phyloP scores from a whole-genome alignment of 1,140 invertebrate species.

The Patella vulgata region DNA sequence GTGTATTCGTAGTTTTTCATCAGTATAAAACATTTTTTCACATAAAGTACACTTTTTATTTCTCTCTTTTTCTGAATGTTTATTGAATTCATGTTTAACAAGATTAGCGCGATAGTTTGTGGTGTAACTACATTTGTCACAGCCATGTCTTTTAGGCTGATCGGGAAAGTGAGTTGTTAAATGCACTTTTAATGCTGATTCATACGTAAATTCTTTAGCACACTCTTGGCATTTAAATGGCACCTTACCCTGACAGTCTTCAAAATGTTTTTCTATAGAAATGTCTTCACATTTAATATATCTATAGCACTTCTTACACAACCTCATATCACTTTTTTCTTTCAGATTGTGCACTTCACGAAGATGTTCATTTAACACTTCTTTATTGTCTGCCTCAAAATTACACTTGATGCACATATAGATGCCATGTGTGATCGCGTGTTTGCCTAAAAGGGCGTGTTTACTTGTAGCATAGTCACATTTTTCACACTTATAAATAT shows the following conservation, averaged over 20 bases:
- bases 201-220: slow-evolving; percentile 60
- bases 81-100: slow-evolving; percentile 56
- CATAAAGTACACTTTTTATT: slow-evolving; percentile 47
- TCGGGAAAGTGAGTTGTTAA: slow-evolving; percentile 45
- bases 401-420: slow-evolving; percentile 52
- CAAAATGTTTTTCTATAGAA: slow-evolving; percentile 53
- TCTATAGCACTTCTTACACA: slow-evolving; percentile 55
- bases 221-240: slow-evolving; percentile 53
- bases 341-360: slow-evolving; percentile 45
- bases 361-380: slow-evolving; percentile 44
- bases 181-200: slow-evolving; percentile 53
- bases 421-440: slow-evolving; percentile 50
- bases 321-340: slow-evolving; percentile 35
- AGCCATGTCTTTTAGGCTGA: slow-evolving; percentile 47
- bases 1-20: slow-evolving; percentile 64
- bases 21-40: slow-evolving; percentile 55
- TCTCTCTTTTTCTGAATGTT: slow-evolving; percentile 43
- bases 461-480: slow-evolving; percentile 51
- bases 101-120: slow-evolving; percentile 57
- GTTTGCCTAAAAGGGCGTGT: slow-evolving; percentile 44
- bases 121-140: slow-evolving; percentile 49
- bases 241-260: slow-evolving; percentile 48
- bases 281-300: slow-evolving; percentile 51
- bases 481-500: slow-evolving; percentile 42
- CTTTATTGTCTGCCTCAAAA: slow-evolving; percentile 42